Percentiles rank a stretch among this genome's conserved stretches.
Conservation (phyloP, 2,113 vertebrate genomes). For the Benthochromis sp. region DNA sequence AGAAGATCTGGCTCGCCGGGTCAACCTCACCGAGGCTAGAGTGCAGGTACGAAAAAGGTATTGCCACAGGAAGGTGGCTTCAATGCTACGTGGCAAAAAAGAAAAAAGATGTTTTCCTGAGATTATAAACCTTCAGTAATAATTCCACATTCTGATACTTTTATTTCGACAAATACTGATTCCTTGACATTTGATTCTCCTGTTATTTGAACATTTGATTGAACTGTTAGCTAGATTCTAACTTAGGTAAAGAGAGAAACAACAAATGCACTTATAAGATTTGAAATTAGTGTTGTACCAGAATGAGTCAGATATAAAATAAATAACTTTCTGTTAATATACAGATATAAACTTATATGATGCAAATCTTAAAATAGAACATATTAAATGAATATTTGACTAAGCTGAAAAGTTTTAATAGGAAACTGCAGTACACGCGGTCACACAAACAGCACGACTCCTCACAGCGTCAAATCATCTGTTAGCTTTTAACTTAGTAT, state of each 20-base stretch:
- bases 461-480: not conserved
- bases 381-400: not conserved
- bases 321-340: not conserved
- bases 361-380: not conserved
- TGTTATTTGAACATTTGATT: not conserved
- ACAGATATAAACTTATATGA: not conserved
- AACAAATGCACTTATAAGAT: not conserved
- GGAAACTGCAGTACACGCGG: not conserved
- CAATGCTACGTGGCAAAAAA: not conserved
- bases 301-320: not conserved
- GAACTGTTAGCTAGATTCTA: not conserved
- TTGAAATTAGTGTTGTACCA: not conserved
- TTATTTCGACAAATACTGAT: not conserved
- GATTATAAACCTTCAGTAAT: not conserved
- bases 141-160: not conserved
- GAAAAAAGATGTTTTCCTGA: not conserved
- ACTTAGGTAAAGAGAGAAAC: not conserved
- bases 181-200: not conserved
- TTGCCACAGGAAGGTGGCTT: not conserved
- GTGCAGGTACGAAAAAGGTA: conserved; percentile 79
- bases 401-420: not conserved
- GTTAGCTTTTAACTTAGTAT: not conserved
- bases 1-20: conserved; percentile 92
- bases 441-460: not conserved
- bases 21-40: conserved; percentile 95